Conservation (phyloP, 2,797 vertebrate species). For the Phrynocephalus guinanensis region DNA sequence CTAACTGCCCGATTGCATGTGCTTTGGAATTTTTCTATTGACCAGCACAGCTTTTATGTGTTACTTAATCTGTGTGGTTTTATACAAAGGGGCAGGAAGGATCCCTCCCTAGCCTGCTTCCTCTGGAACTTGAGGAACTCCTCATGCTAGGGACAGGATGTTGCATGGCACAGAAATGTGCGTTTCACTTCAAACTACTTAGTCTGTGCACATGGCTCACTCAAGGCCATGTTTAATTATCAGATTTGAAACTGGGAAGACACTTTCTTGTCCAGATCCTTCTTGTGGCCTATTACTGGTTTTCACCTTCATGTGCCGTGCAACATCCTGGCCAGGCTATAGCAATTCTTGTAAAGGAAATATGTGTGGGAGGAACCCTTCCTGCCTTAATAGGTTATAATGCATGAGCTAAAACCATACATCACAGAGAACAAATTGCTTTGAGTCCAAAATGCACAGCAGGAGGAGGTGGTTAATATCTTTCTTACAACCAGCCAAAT, state of each 20-base stretch:
- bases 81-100: neutral
- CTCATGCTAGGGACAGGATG: neutral
- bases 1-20: neutral
- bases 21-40: neutral
- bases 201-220: neutral
- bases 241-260: neutral
- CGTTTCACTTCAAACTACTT: neutral
- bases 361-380: neutral
- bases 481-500: too few species aligned
- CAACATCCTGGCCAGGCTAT: too few species aligned
- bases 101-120: neutral
- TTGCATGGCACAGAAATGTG: neutral
- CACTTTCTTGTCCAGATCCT: neutral
- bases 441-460: too few species aligned
- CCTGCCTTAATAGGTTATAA: neutral
- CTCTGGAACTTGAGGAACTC: neutral
- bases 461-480: too few species aligned
- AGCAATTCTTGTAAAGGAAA: neutral
- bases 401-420: too few species aligned
- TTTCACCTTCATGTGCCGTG: too few species aligned
- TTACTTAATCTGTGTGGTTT: neutral
- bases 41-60: neutral
- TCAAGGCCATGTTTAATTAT: neutral
- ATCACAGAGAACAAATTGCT: too few species aligned
- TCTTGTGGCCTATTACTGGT: too few species aligned